Conservation (phyloP, 2,113 vertebrate species). For the Pygathrix nemaeus region DNA sequence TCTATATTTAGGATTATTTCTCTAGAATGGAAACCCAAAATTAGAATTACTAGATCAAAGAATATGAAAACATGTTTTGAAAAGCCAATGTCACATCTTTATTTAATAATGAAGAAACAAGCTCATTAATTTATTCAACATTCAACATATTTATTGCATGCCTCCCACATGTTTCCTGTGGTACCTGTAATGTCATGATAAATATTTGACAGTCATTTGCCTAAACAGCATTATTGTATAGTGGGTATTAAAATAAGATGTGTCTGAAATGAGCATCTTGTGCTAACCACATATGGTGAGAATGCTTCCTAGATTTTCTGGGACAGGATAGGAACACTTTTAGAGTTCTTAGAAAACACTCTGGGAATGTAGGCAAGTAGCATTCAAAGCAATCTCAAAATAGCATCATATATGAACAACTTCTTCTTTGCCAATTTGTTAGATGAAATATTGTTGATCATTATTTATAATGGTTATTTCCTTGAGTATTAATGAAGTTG, state of each 20-base stretch:
- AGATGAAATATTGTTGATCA: neutral
- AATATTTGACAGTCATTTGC: neutral
- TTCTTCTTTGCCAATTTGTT: slow-evolving; percentile 19
- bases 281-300: neutral
- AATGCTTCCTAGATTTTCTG: neutral
- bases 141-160: neutral
- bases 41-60: neutral
- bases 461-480: slow-evolving; percentile 31
- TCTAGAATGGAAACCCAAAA: neutral
- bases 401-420: neutral
- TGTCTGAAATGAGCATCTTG: neutral
- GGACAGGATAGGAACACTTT: neutral
- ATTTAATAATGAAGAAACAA: neutral
- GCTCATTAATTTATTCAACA: neutral
- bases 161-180: neutral
- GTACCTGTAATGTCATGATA: neutral
- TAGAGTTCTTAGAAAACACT: neutral
- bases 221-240: neutral
- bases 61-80: neutral
- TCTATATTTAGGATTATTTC: neutral
- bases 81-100: neutral
- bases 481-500: neutral
- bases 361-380: neutral
- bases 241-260: neutral
- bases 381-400: slow-evolving; percentile 5